phyloP scores from a whole-genome alignment of 2,888 invertebrate genomes.

The Agriopis marginaria region DNA sequence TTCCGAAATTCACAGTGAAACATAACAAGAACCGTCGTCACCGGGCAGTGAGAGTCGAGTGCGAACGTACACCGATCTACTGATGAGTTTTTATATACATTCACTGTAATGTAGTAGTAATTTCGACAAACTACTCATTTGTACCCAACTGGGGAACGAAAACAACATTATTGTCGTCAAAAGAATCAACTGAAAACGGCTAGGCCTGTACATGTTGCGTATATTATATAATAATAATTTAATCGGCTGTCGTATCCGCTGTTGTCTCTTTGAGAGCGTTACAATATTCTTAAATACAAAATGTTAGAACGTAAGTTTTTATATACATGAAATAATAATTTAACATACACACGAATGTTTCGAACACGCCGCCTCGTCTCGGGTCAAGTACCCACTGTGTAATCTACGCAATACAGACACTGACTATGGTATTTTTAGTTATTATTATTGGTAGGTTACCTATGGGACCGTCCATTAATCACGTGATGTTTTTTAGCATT shows the following conservation, averaged over 20 bases:
- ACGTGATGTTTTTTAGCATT: no score
- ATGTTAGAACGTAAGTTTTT: slow-evolving; percentile 70
- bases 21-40: slow-evolving; percentile 75
- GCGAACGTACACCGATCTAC: slow-evolving; percentile 58
- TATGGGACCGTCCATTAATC: no score
- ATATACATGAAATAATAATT: slow-evolving; percentile 83
- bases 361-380: slow-evolving; percentile 37
- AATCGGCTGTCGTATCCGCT: slow-evolving; percentile 53
- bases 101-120: slow-evolving; percentile 47
- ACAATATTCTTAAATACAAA: slow-evolving; percentile 78
- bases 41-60: slow-evolving; percentile 69
- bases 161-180: slow-evolving; percentile 55
- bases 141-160: slow-evolving; percentile 34
- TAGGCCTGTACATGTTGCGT: slow-evolving; percentile 68
- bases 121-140: slow-evolving; percentile 37
- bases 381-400: not conserved
- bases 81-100: slow-evolving; percentile 64
- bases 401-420: not conserved
- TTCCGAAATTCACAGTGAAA: slow-evolving; percentile 82
- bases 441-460: not conserved
- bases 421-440: not conserved
- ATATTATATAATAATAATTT: slow-evolving; percentile 55
- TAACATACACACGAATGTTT: slow-evolving; percentile 64
- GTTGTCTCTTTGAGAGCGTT: slow-evolving; percentile 70
- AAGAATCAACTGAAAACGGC: slow-evolving; percentile 54